Evolutionary conservation across 1,140 invertebrate genomes (phyloP).

Genomic region (Drosophila ficusphila): DNA sequence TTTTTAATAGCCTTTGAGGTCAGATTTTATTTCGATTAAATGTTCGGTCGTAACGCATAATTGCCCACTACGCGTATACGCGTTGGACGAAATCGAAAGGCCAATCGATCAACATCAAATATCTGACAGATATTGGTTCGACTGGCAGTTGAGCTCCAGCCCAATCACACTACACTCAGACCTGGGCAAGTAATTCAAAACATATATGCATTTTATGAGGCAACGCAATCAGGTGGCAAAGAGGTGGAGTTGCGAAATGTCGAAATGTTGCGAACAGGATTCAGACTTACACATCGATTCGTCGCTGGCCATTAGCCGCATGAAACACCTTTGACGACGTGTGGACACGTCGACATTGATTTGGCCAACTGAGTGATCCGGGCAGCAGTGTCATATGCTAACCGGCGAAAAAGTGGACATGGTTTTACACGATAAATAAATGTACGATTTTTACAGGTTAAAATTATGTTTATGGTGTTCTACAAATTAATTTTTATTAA

Average conservation of each 20-base stretch:
- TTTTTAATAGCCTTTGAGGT: neutral
- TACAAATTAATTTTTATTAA: too few species aligned
- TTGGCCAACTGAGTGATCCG: conserved; percentile 73
- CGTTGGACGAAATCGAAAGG: conserved; percentile 30
- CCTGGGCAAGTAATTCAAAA: conserved; percentile 7
- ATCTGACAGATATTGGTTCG: conserved; percentile 7
- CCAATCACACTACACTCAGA: conserved; percentile 1
- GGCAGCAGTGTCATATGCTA: conserved; percentile 27
- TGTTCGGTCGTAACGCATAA: neutral
- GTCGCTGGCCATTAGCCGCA: conserved; percentile 55
- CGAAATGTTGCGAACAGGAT: conserved; percentile 64
- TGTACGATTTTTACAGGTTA: neutral
- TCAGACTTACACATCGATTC: conserved; percentile 22
- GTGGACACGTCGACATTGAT: conserved; percentile 66
- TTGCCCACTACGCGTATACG: neutral
- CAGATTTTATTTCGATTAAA: conserved; percentile 16
- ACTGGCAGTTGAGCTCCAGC: neutral
- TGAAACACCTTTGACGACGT: conserved; percentile 66
- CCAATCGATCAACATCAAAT: conserved; percentile 48
- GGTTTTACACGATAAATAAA: conserved; percentile 1
- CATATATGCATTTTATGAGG: conserved; percentile 38
- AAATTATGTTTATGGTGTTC: neutral
- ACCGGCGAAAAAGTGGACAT: conserved; percentile 5
- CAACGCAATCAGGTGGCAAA: conserved; percentile 17
- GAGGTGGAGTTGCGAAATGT: conserved; percentile 50